These are phyloP conservation scores for Ptychobarbus kaznakovi DNA, from an alignment of 2,797 vertebrate genomes.

Conservation along the genomic window DNA sequence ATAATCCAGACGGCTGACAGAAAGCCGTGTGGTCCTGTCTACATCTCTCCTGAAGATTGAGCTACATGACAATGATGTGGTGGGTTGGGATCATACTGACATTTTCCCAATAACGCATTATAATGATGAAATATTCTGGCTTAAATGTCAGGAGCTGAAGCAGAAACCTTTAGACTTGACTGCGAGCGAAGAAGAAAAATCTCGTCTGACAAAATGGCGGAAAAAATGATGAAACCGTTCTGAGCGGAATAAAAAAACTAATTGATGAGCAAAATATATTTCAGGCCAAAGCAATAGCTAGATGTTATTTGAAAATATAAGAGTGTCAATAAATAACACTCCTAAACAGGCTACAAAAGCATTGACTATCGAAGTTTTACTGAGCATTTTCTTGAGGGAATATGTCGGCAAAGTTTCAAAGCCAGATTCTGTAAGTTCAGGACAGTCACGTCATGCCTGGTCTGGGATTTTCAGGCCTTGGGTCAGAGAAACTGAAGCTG, in stretches of 20 bases:
- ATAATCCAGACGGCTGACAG: slow-evolving; percentile 9
- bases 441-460: neutral
- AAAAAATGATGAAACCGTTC: slow-evolving; percentile 14
- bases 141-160: slow-evolving; percentile 44
- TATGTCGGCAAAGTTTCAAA: neutral
- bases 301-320: neutral
- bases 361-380: neutral
- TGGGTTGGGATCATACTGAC: slow-evolving; percentile 21
- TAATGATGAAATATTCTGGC: slow-evolving; percentile 43
- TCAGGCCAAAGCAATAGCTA: neutral
- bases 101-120: slow-evolving; percentile 24
- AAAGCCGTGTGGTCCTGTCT: slow-evolving; percentile 20
- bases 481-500: neutral
- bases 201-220: neutral
- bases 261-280: neutral
- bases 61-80: slow-evolving; percentile 12
- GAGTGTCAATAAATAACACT: neutral
- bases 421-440: neutral
- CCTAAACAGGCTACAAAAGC: neutral
- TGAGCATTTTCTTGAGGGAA: slow-evolving; percentile 10
- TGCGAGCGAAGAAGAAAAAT: slow-evolving; percentile 8
- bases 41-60: slow-evolving; percentile 24
- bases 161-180: slow-evolving; percentile 29
- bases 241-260: neutral
- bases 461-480: neutral